Evolutionary conservation across 1,140 invertebrate species (phyloP).

Genomic region (Wiebesia pumilae): DNA sequence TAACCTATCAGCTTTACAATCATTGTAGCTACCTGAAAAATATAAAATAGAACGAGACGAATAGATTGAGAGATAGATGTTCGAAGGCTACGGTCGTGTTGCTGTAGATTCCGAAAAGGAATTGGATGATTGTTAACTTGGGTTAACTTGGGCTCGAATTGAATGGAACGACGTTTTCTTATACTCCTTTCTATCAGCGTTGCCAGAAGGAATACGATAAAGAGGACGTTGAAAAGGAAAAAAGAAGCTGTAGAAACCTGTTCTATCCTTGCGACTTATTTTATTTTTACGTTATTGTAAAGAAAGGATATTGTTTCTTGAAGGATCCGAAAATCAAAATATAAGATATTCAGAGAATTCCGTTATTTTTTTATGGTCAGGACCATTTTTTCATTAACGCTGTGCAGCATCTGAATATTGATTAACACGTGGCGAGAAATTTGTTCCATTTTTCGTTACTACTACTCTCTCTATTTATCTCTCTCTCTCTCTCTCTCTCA

Average conservation of each 20-base stretch:
- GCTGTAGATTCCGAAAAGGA: constrained; percentile 8
- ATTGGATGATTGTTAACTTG: constrained; percentile 65
- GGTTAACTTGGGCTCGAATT: constrained; percentile 56
- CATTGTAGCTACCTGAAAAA: neutral
- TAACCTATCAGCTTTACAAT: neutral
- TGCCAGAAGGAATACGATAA: neutral
- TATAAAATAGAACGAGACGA: constrained; percentile 39
- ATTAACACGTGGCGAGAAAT: constrained; percentile 60
- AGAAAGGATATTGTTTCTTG: constrained; percentile 68
- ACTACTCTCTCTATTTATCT: neutral
- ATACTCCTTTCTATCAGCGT: constrained; percentile 47
- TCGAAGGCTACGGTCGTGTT: neutral
- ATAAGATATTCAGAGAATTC: neutral
- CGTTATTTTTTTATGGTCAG: neutral
- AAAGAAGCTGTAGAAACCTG: constrained; percentile 56
- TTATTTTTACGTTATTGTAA: constrained; percentile 63
- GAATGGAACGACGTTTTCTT: constrained; percentile 60
- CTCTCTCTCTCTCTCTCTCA: constrained; percentile 21
- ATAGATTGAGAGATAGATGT: constrained; percentile 9
- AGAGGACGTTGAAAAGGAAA: neutral
- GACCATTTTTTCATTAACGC: constrained; percentile 65
- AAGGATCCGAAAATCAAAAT: constrained; percentile 9
- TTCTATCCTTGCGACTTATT: constrained; percentile 60
- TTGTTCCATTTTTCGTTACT: constrained; percentile 28
- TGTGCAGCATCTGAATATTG: constrained; percentile 62